phyloP scores from a whole-genome alignment of 92 coral and sea anemone genomes.

The Palythoa grandis region DNA sequence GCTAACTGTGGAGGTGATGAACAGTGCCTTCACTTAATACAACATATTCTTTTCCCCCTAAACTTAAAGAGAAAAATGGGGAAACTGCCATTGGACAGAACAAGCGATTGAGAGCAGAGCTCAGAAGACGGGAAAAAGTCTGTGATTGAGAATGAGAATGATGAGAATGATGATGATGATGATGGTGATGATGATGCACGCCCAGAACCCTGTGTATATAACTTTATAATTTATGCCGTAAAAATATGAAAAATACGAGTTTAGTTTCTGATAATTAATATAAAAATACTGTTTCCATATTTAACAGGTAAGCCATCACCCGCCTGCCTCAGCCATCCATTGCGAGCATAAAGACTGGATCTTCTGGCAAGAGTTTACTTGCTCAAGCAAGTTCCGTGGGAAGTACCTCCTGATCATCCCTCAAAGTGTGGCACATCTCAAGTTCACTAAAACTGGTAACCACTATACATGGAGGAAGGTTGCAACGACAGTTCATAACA shows the following conservation, averaged over 20 bases:
- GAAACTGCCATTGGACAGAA: no score
- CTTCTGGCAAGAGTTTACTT: constrained; percentile 99
- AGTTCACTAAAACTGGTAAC: constrained; percentile 88
- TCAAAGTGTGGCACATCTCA: constrained; percentile 92
- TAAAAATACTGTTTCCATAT: background rate
- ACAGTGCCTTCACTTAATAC: no score
- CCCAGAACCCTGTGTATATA: no score
- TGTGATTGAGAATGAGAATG: no score
- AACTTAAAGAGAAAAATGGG: no score
- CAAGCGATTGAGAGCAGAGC: no score
- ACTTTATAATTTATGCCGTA: no score
- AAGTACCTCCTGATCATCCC: constrained; percentile 96
- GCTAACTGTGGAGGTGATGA: no score
- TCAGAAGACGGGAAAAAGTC: no score
- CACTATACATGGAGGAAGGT: constrained; percentile 99
- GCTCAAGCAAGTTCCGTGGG: constrained; percentile 98
- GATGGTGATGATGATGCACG: no score
- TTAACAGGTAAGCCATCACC: constrained; percentile 93
- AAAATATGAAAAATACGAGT: background rate
- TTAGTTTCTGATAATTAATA: background rate
- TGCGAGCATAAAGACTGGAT: constrained; percentile 99
- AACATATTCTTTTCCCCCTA: no score
- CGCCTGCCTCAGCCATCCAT: constrained; percentile 96
- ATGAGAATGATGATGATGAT: no score
- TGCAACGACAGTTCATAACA: constrained; percentile 95